Percentiles rank a stretch among this genome's conserved stretches.
Evolutionary conservation across 2,113 vertebrate genomes (phyloP).

Genomic region (Sciurus niger): DNA sequence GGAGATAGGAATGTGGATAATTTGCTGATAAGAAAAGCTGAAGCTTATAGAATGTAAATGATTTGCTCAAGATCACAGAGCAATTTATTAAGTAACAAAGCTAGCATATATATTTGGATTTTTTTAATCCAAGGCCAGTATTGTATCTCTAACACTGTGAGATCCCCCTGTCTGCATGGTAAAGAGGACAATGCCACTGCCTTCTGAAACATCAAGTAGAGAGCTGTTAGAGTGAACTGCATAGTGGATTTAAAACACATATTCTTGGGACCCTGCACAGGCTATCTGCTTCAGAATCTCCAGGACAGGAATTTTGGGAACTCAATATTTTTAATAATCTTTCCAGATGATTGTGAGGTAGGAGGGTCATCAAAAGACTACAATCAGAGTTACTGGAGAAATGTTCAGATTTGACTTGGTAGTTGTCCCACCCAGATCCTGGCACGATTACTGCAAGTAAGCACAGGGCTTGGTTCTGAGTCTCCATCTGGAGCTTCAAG

Average conservation of each 20-base stretch:
- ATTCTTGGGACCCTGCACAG: not conserved
- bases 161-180: too few species aligned
- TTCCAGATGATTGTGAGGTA: not conserved
- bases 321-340: too few species aligned
- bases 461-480: not conserved
- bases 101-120: not conserved
- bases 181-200: not conserved
- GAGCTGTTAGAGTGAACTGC: not conserved
- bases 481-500: not conserved
- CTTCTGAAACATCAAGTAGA: not conserved
- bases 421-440: not conserved
- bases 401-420: not conserved
- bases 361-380: not conserved
- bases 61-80: not conserved
- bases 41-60: not conserved
- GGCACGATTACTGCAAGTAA: not conserved
- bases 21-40: slow-evolving; percentile 7
- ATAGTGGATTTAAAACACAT: not conserved
- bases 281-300: not conserved
- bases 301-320: too few species aligned
- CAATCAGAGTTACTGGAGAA: not conserved
- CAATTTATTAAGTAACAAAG: slow-evolving; percentile 20
- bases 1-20: not conserved
- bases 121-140: not conserved
- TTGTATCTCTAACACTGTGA: not conserved